Evolutionary conservation across 2,888 invertebrate genomes (phyloP).

Genomic region (Apeira syringaria): DNA sequence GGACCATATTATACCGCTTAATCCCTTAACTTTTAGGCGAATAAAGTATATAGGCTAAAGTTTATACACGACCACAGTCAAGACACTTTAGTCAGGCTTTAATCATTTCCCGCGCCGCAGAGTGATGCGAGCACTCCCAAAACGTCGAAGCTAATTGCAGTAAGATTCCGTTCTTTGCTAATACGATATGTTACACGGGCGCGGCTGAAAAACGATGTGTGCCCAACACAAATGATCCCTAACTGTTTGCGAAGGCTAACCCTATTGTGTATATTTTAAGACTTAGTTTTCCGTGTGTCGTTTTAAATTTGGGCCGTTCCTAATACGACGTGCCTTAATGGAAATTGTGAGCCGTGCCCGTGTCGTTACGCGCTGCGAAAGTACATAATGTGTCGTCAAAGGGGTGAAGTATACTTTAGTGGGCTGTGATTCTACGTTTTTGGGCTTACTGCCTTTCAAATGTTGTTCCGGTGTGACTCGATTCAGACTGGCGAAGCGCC

Average conservation of each 20-base stretch:
- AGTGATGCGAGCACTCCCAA: conserved; percentile 59
- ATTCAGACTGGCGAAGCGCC: conserved; percentile 45
- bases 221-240: conserved; percentile 47
- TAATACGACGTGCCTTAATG: conserved; percentile 64
- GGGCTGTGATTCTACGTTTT: conserved; percentile 75
- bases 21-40: too few relatives aligned
- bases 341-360: conserved; percentile 81
- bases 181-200: conserved; percentile 79
- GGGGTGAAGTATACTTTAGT: conserved; percentile 81
- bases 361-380: conserved; percentile 80
- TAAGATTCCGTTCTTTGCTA: conserved; percentile 81
- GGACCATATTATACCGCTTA: too few relatives aligned
- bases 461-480: conserved; percentile 66
- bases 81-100: too few relatives aligned
- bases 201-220: conserved; percentile 47
- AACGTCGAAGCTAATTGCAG: conserved; percentile 79
- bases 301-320: conserved; percentile 60
- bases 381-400: conserved; percentile 83
- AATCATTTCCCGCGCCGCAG: conserved; percentile 42
- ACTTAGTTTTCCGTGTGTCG: conserved; percentile 44
- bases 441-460: conserved; percentile 68
- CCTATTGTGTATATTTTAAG: conserved; percentile 37
- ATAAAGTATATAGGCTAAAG: too few relatives aligned
- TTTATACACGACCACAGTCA: too few relatives aligned
- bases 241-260: conserved; percentile 33